Evolutionary conservation across 2,888 invertebrate genomes (phyloP), one percentile per base, ranked within the genome.

Genomic region (Polyploca ridens): DNA sequence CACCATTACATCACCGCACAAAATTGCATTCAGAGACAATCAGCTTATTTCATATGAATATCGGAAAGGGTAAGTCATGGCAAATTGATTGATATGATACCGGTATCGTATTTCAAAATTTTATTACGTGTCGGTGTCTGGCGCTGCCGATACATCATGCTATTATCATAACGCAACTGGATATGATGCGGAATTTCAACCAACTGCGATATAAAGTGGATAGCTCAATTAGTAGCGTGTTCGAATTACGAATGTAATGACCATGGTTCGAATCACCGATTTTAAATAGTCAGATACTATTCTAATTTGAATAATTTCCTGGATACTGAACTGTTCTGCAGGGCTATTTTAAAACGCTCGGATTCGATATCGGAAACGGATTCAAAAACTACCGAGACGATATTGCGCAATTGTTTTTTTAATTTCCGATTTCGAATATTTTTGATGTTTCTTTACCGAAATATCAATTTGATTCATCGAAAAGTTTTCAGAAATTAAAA

Each of bases 51-150:
- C 62, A 46, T 54, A 63, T 44, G 16, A 19, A 16, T 44, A 60
- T 58, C n/a, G n/a, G 35, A 61, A 65, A 74, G 78, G 78, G 76
- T 70, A 74, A 70, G 73, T 73, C 74, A 67, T 66, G 64, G 64
- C 33, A 74, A 78, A 78, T 78, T 78, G 78, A 78, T 78, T 72
- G 78, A 78, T 77, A 71, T 68, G 72, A 62, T 65, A 67, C 63
- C 54, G 64, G 71, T 69, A 63, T 72, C 73, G 72, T 66, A 71
- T 76, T 76, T 71, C 74, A 73, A 73, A 74, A 73, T 76, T 71
- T 76, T 70, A 74, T 74, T 64, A 70, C 70, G 69, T 70, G 69
- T 72, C 58, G 33, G 63, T 64, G 69, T 65, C 66, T 63, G 65
- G 46, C 65, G 58, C 6, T 61, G 58, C 67, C 62, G 66, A 75